Percentiles rank a stretch among this genome's conserved stretches.
These are phyloP conservation scores for Nemotelus pantherinus DNA, from an alignment of 2,888 invertebrate species.

Conservation along the genomic window DNA sequence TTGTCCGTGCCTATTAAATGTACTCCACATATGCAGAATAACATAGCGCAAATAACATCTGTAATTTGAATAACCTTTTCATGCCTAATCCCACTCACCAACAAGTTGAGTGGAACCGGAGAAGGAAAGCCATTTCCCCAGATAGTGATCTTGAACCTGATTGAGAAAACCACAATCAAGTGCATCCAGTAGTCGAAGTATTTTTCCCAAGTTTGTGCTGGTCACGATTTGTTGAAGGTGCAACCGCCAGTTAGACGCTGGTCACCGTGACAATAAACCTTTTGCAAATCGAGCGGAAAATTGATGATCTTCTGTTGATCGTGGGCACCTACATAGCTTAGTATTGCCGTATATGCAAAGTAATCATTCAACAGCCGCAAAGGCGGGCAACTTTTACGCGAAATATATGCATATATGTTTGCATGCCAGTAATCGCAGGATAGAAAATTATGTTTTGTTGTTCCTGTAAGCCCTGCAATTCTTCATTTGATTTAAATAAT, in stretches of 20 bases:
- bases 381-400: too few relatives aligned
- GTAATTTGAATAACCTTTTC: constrained; percentile 7
- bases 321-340: too few relatives aligned
- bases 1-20: not conserved
- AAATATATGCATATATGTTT: too few relatives aligned
- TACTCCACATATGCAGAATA: not conserved
- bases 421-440: too few relatives aligned
- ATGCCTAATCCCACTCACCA: not conserved
- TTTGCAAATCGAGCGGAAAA: not conserved
- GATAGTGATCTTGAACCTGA: constrained; percentile 37
- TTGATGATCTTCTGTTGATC: too few relatives aligned
- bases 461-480: too few relatives aligned
- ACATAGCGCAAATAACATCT: not conserved
- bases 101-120: too few relatives aligned
- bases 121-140: constrained; percentile 31
- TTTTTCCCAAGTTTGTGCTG: not conserved
- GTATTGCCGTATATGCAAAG: too few relatives aligned
- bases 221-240: not conserved
- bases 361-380: too few relatives aligned
- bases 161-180: not conserved
- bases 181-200: not conserved
- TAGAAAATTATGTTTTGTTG: too few relatives aligned
- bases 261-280: not conserved
- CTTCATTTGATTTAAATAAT: too few relatives aligned
- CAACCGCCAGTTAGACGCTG: not conserved